These are phyloP conservation scores for Equus przewalskii DNA, from an alignment of 2,113 vertebrate genomes.

Conservation along the genomic window DNA sequence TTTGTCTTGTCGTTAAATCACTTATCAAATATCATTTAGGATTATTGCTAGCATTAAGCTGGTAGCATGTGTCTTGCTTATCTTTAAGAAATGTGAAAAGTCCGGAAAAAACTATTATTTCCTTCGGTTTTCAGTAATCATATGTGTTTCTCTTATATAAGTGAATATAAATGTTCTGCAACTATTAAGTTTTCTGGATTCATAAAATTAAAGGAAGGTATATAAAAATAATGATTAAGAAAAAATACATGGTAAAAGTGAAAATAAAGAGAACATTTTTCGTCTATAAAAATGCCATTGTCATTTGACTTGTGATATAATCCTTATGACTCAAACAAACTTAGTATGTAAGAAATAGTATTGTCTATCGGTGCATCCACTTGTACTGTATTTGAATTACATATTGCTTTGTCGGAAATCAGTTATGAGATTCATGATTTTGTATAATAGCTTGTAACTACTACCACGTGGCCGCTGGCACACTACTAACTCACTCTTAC, in stretches of 20 bases:
- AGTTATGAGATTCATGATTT: constrained; percentile 9
- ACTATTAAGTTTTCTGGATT: background rate
- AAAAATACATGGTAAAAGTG: background rate
- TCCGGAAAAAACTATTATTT: background rate
- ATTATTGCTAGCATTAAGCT: background rate
- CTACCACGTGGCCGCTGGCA: background rate
- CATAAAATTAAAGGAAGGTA: constrained; percentile 20
- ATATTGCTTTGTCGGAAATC: background rate
- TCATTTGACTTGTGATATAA: background rate
- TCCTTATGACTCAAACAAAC: background rate
- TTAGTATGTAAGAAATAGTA: background rate
- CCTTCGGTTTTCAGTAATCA: background rate
- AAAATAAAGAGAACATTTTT: constrained; percentile 40
- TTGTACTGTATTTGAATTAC: constrained; percentile 5
- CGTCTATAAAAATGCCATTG: background rate
- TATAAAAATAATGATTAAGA: constrained; percentile 16
- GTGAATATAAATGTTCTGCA: background rate
- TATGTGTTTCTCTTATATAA: background rate
- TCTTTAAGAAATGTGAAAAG: background rate
- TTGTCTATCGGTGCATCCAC: background rate
- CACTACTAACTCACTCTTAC: background rate
- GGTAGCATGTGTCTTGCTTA: background rate
- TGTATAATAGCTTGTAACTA: background rate
- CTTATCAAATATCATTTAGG: background rate
- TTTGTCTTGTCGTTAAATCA: constrained; percentile 3